These are phyloP conservation scores for Argya squamiceps DNA, from an alignment of 2,797 vertebrate species.

Conservation along the genomic window DNA sequence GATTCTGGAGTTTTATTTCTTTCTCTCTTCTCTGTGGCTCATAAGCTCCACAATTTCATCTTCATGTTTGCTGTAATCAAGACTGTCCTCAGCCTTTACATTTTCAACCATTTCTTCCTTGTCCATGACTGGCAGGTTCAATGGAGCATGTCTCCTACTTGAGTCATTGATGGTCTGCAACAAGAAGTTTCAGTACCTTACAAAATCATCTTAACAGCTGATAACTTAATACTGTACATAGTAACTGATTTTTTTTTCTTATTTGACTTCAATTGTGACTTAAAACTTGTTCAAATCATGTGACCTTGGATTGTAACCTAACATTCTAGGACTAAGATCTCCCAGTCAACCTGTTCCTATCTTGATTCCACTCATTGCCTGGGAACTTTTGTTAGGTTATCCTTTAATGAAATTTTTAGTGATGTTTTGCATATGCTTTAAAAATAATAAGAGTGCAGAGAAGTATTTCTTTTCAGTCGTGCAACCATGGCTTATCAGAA, in stretches of 20 bases:
- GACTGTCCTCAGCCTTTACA: background rate
- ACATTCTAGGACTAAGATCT: background rate
- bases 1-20: background rate
- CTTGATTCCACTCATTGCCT: background rate
- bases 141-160: background rate
- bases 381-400: background rate
- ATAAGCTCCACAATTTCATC: background rate
- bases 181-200: background rate
- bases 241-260: background rate
- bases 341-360: background rate
- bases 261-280: background rate
- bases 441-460: background rate
- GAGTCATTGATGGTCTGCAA: background rate
- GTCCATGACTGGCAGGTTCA: background rate
- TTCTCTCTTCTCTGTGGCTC: background rate
- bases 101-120: background rate
- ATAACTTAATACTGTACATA: background rate
- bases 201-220: background rate
- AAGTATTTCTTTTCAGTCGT: background rate
- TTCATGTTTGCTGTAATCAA: background rate
- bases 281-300: background rate
- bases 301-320: background rate
- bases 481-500: background rate
- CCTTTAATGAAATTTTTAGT: background rate
- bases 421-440: background rate